phyloP scores from a whole-genome alignment of 2,113 vertebrate genomes.

The Anolis sagrei region DNA sequence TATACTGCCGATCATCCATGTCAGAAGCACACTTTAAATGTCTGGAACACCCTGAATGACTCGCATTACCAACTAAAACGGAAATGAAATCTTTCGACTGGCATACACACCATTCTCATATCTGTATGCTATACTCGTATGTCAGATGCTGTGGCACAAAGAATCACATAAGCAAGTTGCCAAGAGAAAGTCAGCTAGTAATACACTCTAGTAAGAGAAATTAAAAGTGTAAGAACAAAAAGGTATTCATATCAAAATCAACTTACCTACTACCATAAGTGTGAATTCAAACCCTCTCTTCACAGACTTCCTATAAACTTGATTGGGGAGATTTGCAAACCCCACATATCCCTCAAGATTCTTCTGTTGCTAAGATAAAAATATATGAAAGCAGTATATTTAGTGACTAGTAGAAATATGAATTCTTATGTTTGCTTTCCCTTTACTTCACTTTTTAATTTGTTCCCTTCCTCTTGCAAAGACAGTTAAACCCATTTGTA shows the following conservation, averaged over 20 bases:
- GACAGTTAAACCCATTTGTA: not conserved
- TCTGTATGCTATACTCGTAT: not conserved
- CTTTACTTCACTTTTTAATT: not conserved
- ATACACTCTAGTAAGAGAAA: not conserved
- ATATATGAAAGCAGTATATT: not conserved
- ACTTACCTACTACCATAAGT: constrained; percentile 99
- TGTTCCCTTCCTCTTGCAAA: not conserved
- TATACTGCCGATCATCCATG: not conserved
- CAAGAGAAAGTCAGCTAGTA: not conserved
- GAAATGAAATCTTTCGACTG: not conserved
- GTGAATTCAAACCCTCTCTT: constrained; percentile 99
- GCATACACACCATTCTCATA: not conserved
- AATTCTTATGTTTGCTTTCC: not conserved
- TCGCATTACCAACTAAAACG: not conserved
- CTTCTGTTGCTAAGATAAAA: constrained; percentile 91
- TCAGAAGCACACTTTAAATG: not conserved
- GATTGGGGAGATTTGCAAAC: constrained; percentile 98
- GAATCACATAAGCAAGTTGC: not conserved
- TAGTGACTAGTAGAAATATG: not conserved
- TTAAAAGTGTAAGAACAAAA: not conserved
- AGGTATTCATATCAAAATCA: constrained; percentile 32
- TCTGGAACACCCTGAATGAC: not conserved
- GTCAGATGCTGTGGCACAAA: not conserved
- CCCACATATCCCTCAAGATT: constrained; percentile 99
- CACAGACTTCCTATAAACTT: constrained; percentile 98